These are phyloP conservation scores for Colletes gigas DNA, from an alignment of 1,140 invertebrate species.

Conservation along the genomic window DNA sequence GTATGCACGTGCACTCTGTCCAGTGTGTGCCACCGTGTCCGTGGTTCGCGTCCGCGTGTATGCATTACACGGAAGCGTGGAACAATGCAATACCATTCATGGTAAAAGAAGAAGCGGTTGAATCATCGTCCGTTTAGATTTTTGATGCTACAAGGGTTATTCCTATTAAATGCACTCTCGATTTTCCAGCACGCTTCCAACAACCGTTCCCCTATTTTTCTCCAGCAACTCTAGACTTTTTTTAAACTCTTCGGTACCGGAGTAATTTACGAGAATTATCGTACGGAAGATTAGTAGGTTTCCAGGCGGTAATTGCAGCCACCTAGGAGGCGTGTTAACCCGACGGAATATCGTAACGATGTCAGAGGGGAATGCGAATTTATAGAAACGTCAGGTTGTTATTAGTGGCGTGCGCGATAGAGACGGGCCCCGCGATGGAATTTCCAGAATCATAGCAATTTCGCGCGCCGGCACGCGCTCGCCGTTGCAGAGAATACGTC, in stretches of 20 bases:
- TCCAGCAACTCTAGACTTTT: too few species aligned
- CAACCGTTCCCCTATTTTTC: too few species aligned
- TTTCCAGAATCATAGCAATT: slow-evolving; percentile 38
- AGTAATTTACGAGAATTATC: too few species aligned
- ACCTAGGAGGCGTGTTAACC: slow-evolving; percentile 12
- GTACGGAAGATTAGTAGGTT: slow-evolving; percentile 27
- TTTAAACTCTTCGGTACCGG: background rate
- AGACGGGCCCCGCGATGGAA: background rate
- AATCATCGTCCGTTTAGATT: slow-evolving; percentile 15
- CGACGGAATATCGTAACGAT: slow-evolving; percentile 23
- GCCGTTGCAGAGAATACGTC: background rate
- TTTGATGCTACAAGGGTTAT: slow-evolving; percentile 6
- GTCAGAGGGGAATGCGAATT: slow-evolving; percentile 12
- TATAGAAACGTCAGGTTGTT: slow-evolving; percentile 32
- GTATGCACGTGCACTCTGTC: background rate
- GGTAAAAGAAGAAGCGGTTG: slow-evolving; percentile 45
- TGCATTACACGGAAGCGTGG: slow-evolving; percentile 37
- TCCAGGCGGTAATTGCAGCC: slow-evolving; percentile 25
- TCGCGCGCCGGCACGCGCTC: slow-evolving; percentile 1
- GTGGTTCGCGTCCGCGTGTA: background rate
- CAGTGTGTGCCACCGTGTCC: background rate
- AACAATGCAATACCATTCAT: slow-evolving; percentile 49
- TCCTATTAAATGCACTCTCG: background rate
- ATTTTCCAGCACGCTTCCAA: background rate
- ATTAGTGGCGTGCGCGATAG: slow-evolving; percentile 2